Conservation (phyloP, 2,113 vertebrate species). For the Pitta sordida region DNA sequence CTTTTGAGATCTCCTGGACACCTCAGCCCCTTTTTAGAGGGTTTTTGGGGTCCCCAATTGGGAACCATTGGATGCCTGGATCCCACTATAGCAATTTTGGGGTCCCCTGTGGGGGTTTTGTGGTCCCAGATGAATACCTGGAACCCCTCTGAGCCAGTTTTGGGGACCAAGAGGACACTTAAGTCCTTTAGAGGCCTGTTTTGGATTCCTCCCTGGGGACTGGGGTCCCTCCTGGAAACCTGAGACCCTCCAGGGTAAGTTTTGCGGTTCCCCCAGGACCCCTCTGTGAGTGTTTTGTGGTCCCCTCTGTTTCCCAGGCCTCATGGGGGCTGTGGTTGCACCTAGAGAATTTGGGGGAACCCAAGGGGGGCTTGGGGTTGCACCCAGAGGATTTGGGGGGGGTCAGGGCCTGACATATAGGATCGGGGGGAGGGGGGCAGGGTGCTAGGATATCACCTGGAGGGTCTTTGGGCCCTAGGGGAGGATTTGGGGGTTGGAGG, state of each 20-base stretch:
- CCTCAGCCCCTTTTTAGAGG: background rate
- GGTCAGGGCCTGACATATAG: background rate
- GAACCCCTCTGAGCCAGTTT: rapidly evolving
- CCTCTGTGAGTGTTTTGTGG: background rate
- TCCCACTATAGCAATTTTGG: background rate
- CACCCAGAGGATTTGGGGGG: background rate
- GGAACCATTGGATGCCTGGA: background rate
- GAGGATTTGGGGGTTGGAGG: background rate
- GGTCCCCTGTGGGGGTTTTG: background rate
- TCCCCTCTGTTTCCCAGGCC: background rate
- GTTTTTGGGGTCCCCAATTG: background rate
- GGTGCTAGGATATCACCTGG: too few species aligned
- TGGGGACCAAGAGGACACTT: background rate
- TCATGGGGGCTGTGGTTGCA: background rate
- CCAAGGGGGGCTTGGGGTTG: background rate
- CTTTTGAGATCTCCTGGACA: background rate
- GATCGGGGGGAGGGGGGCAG: background rate
- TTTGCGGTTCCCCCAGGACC: background rate
- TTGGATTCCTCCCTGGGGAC: background rate
- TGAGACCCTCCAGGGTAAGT: background rate
- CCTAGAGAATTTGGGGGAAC: background rate
- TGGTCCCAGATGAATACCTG: too few species aligned
- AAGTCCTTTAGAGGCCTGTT: background rate
- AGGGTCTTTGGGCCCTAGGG: background rate
- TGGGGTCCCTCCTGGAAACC: background rate